These are phyloP conservation scores for Diadegma fenestrale DNA, from an alignment of 2,888 invertebrate genomes.

Conservation along the genomic window DNA sequence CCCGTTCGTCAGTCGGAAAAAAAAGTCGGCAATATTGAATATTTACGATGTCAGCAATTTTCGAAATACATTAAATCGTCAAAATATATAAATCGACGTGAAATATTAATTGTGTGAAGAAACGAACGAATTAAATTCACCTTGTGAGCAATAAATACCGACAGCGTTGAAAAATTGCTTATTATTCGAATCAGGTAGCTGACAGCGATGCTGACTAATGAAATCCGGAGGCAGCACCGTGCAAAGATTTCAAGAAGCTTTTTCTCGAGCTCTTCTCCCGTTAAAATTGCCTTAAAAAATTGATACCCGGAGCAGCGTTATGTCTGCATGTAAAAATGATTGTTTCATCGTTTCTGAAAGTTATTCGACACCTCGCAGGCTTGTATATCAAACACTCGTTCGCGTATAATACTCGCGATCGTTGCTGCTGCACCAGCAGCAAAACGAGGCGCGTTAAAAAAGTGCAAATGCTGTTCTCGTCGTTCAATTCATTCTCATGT, in stretches of 20 bases:
- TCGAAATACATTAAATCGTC: background rate
- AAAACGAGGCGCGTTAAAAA: slow-evolving; percentile 13
- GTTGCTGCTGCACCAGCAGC: slow-evolving; percentile 57
- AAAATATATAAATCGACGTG: background rate
- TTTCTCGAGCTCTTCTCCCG: background rate
- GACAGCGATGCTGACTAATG: background rate
- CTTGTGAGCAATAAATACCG: background rate
- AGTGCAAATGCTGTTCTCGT: background rate
- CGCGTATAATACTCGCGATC: slow-evolving; percentile 29
- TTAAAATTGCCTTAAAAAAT: background rate
- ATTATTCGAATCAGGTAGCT: background rate
- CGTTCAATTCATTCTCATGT: background rate
- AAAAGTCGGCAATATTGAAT: background rate
- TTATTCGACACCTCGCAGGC: slow-evolving; percentile 57
- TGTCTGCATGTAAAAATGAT: slow-evolving; percentile 9
- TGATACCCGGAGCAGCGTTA: background rate
- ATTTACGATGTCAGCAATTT: background rate
- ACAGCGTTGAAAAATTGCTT: background rate
- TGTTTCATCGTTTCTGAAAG: slow-evolving; percentile 43
- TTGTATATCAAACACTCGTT: slow-evolving; percentile 8
- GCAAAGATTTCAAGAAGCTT: background rate
- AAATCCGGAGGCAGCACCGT: background rate
- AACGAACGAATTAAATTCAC: background rate
- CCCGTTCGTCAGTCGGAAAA: background rate
- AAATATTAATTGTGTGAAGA: background rate